These are phyloP conservation scores for Champsocephalus esox DNA, from an alignment of 2,797 vertebrate species.

Conservation along the genomic window DNA sequence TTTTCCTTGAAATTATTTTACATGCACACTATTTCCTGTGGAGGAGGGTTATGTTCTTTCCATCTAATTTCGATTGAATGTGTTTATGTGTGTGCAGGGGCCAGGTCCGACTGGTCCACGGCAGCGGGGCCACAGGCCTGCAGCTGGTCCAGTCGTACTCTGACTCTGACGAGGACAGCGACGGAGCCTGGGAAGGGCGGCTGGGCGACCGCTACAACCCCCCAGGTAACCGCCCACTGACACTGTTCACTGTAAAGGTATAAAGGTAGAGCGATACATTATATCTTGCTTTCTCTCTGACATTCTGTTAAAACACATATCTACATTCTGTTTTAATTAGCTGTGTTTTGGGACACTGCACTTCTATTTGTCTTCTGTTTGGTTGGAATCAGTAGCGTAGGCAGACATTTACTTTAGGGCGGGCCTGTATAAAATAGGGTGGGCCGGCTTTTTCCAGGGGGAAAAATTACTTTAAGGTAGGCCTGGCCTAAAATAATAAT, in stretches of 20 bases:
- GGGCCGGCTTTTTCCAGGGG: too few species aligned
- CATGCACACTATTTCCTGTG: not conserved
- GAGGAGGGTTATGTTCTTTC: not conserved
- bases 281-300: not conserved
- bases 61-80: not conserved
- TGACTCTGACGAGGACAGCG: constrained; percentile 94
- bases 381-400: not conserved
- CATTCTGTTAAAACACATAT: not conserved
- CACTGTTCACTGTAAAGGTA: not conserved
- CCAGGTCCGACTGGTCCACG: constrained; percentile 94
- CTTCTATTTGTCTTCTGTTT: not conserved
- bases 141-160: constrained; percentile 93
- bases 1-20: too few species aligned
- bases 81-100: constrained; percentile 81
- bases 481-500: too few species aligned
- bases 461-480: too few species aligned
- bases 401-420: too few species aligned
- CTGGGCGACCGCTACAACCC: constrained; percentile 93
- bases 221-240: constrained; percentile 83
- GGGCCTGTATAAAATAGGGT: too few species aligned
- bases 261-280: not conserved
- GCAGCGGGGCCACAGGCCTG: constrained; percentile 89
- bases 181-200: constrained; percentile 92
- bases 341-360: not conserved
- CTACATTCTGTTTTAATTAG: not conserved